phyloP scores from a whole-genome alignment of 1,140 invertebrate species.

The Thaumatotibia leucotreta region DNA sequence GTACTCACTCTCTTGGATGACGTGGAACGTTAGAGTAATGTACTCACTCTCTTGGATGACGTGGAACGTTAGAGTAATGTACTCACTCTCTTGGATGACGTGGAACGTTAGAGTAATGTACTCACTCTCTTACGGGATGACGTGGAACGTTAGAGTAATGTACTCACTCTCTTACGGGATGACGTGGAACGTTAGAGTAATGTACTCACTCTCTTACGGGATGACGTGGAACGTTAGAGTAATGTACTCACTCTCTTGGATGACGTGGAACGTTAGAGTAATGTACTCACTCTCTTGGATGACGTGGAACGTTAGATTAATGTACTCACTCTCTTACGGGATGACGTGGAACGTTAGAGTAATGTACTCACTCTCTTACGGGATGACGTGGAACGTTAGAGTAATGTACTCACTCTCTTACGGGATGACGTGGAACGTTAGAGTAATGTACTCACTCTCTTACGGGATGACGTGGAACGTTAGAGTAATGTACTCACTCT shows the following conservation, averaged over 20 bases:
- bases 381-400: too few species aligned
- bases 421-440: too few species aligned
- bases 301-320: too few species aligned
- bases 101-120: too few species aligned
- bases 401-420: conserved; percentile 92
- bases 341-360: too few species aligned
- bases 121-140: conserved; percentile 62
- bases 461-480: too few species aligned
- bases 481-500: conserved; percentile 92
- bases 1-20: conserved; percentile 61
- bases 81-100: conserved; percentile 66
- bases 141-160: conserved; percentile 36
- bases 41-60: conserved; percentile 63
- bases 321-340: too few species aligned
- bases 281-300: conserved; percentile 89
- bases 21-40: too few species aligned
- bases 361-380: conserved; percentile 89
- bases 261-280: too few species aligned
- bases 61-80: too few species aligned
- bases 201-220: too few species aligned
- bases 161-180: conserved; percentile 59
- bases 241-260: conserved; percentile 88
- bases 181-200: conserved; percentile 47
- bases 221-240: too few species aligned
- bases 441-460: conserved; percentile 92